Base-by-base conservation (phyloP, 92 coral and sea anemone species). In the Virgularia gustaviana region DNA sequence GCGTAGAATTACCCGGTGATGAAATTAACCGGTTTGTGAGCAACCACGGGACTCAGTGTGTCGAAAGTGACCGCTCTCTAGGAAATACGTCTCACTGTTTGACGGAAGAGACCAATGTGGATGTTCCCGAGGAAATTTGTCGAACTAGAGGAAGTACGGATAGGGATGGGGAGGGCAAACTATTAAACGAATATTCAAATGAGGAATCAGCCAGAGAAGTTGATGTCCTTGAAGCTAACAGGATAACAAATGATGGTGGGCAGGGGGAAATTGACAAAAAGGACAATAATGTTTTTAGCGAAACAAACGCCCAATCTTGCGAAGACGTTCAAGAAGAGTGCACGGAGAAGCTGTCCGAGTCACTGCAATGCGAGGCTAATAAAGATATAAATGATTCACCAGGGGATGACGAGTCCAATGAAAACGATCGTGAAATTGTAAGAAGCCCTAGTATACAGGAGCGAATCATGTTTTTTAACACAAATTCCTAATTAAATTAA, bases 381-480 rank as follows among this genome's bases (percentile, higher is more conserved):
- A 47, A 61, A 3, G 19, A 19, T 0, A 32, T 47, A 61, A 33
- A 29, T 22, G 3, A 2, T 18, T 24, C 41, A 3, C 16, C 34
- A 58, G 16, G 1, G 11, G 39, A 58, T 30, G 44, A 3, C 7
- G n/a, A 41, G 10, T 11, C 53, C 22, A 52, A 15, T 52, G 58
- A 22, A 3, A 52, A 12, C 28, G 72, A 24, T 41, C 54, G 44
- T 22, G 36, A 13, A 6, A 23, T 8, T 20, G 7, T 65, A 20
- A 41, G 36, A 42, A 65, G 72, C 29, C 72, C 72, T 18, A 65
- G 72, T 43, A 34, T 65, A 9, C 45, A 65, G 44, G 72, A 65
- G 5, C 41, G 56, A 65, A 65, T 65, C 13, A 42, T 65, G 72
- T 39, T 65, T 65, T 65, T 65, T 65, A 65, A 41, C 44, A 41